Evolutionary conservation across 2,888 invertebrate species (phyloP).

Genomic region (Cyclophora punctaria): DNA sequence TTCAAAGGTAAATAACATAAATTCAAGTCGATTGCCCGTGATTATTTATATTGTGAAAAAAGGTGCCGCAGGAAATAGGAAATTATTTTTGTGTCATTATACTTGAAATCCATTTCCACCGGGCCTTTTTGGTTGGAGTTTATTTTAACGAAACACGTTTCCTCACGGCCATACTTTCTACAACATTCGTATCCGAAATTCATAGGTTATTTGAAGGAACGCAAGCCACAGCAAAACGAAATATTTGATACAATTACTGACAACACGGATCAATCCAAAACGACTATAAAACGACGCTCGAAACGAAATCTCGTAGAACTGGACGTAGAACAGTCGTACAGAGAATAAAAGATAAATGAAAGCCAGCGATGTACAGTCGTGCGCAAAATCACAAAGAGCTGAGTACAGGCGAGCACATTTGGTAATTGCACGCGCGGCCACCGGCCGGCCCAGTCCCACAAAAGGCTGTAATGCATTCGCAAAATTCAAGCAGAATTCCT

Average conservation of each 20-base stretch:
- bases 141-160: too few species aligned
- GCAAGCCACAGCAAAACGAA: slow-evolving; percentile 14
- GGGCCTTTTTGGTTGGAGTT: too few species aligned
- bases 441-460: slow-evolving; percentile 37
- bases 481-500: slow-evolving; percentile 32
- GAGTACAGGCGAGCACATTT: slow-evolving; percentile 32
- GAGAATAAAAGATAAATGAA: slow-evolving; percentile 22
- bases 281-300: slow-evolving; percentile 17
- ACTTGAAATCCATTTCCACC: not conserved
- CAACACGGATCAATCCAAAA: slow-evolving; percentile 21
- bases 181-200: too few species aligned
- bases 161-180: too few species aligned
- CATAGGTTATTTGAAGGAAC: not conserved
- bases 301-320: slow-evolving; percentile 31
- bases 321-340: slow-evolving; percentile 21
- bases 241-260: slow-evolving; percentile 9
- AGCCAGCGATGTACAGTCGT: slow-evolving; percentile 21
- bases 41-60: slow-evolving; percentile 55
- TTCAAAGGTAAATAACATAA: slow-evolving; percentile 44
- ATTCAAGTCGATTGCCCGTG: slow-evolving; percentile 42
- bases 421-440: slow-evolving; percentile 37
- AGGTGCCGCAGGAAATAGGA: slow-evolving; percentile 21
- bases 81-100: not conserved
- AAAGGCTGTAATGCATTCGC: slow-evolving; percentile 42
- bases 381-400: slow-evolving; percentile 37